These are phyloP conservation scores for Noctua fimbriata DNA, from an alignment of 2,888 invertebrate genomes.

Conservation along the genomic window DNA sequence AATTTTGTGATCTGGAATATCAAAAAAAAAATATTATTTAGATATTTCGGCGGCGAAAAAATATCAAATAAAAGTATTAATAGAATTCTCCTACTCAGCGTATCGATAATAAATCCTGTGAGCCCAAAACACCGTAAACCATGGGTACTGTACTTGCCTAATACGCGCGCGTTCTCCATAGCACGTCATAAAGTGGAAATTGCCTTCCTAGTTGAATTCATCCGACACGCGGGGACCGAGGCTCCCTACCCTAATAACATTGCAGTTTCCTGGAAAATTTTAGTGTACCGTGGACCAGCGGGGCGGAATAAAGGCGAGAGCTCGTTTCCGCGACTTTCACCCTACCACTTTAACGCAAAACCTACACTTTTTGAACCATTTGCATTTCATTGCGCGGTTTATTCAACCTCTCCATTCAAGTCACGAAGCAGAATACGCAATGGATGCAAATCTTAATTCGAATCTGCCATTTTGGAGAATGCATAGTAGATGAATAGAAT, in stretches of 20 bases:
- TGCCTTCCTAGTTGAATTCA: slow-evolving; percentile 88
- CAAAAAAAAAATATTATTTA: neutral
- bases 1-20: neutral
- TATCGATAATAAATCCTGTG: slow-evolving; percentile 32
- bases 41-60: neutral
- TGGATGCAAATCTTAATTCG: slow-evolving; percentile 27
- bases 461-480: neutral
- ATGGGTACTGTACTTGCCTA: slow-evolving; percentile 75
- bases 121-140: slow-evolving; percentile 60
- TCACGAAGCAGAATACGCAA: slow-evolving; percentile 8
- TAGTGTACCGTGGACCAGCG: slow-evolving; percentile 77
- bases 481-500: slow-evolving; percentile 48
- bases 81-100: neutral
- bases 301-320: slow-evolving; percentile 69
- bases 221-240: slow-evolving; percentile 73
- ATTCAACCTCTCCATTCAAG: neutral
- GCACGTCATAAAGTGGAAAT: slow-evolving; percentile 87
- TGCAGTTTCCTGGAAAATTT: slow-evolving; percentile 82
- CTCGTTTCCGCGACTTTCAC: slow-evolving; percentile 63
- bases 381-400: slow-evolving; percentile 33
- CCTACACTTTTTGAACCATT: slow-evolving; percentile 5
- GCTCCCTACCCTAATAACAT: slow-evolving; percentile 82
- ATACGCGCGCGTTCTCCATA: slow-evolving; percentile 78
- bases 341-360: slow-evolving; percentile 24
- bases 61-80: neutral